Evolutionary conservation across 2,113 vertebrate genomes (phyloP).

Genomic region (Ciconia boyciana): DNA sequence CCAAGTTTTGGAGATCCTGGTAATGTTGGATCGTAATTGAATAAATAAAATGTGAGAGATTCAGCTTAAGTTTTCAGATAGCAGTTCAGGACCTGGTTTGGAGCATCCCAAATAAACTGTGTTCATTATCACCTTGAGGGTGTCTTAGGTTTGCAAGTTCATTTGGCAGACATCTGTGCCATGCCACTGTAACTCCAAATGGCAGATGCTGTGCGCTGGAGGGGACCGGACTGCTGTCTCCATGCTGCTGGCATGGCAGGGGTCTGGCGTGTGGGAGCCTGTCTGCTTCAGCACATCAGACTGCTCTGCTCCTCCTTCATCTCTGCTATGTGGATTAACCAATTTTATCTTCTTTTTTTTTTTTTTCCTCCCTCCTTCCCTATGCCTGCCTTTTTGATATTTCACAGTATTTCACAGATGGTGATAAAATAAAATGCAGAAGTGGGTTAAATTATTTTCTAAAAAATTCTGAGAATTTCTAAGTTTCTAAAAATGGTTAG

Average conservation of each 20-base stretch:
- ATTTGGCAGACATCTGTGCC: not conserved
- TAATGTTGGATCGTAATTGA: not conserved
- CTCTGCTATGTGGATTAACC: not conserved
- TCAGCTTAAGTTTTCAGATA: not conserved
- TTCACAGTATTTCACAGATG: not conserved
- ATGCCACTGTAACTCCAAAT: accelerated
- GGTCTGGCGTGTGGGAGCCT: not conserved
- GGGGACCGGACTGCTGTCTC: not conserved
- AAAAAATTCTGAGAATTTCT: not conserved
- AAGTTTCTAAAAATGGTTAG: not conserved
- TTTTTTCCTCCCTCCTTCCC: accelerated
- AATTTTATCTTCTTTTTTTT: not conserved
- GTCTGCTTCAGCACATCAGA: not conserved
- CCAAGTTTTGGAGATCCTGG: not conserved
- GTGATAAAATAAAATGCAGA: not conserved
- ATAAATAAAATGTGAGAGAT: not conserved
- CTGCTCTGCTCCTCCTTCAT: not conserved
- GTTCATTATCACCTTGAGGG: accelerated
- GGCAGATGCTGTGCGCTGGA: not conserved
- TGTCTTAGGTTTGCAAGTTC: not conserved
- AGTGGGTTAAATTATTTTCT: not conserved
- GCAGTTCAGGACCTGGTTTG: not conserved
- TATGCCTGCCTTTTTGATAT: not conserved
- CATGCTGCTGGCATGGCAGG: not conserved
- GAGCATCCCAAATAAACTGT: not conserved